Conservation (phyloP, 2,113 vertebrate species). For the Collichthys lucidus region DNA sequence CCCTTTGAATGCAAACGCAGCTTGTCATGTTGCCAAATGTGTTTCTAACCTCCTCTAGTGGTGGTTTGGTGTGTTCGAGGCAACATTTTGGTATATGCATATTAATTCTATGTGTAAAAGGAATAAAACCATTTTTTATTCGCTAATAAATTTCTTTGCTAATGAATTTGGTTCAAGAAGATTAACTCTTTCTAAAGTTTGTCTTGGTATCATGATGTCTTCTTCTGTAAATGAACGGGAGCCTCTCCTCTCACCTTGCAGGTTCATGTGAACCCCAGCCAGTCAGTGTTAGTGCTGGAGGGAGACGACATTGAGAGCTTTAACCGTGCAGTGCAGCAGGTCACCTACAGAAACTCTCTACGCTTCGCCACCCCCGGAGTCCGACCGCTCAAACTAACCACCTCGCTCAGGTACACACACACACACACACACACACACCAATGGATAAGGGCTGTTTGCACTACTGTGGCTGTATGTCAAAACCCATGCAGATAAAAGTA, state of each 20-base stretch:
- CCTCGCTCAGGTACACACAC: slow-evolving; percentile 83
- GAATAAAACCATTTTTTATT: neutral
- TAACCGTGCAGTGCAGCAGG: slow-evolving; percentile 96
- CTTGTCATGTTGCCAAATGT: neutral
- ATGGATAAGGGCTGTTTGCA: neutral
- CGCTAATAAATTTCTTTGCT: neutral
- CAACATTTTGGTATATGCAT: neutral
- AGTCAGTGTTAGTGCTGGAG: slow-evolving; percentile 95
- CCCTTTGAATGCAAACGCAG: neutral
- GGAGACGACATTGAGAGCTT: slow-evolving; percentile 98
- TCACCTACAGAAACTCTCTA: slow-evolving; percentile 97
- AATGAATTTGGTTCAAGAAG: neutral
- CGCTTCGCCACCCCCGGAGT: slow-evolving; percentile 97
- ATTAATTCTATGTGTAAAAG: neutral
- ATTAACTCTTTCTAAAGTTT: neutral
- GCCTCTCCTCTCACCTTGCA: slow-evolving; percentile 65
- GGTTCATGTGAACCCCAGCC: slow-evolving; percentile 98
- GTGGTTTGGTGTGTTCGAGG: neutral
- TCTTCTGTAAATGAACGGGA: neutral
- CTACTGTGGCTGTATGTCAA: neutral
- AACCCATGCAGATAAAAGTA: neutral
- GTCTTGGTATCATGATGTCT: neutral
- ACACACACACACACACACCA: neutral
- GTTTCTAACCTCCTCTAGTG: slow-evolving; percentile 21
- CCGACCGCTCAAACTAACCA: slow-evolving; percentile 94